Evolutionary conservation across 2,888 invertebrate species (phyloP), one percentile per base, ranked within the genome.

Genomic region (Dendrolimus pini): DNA sequence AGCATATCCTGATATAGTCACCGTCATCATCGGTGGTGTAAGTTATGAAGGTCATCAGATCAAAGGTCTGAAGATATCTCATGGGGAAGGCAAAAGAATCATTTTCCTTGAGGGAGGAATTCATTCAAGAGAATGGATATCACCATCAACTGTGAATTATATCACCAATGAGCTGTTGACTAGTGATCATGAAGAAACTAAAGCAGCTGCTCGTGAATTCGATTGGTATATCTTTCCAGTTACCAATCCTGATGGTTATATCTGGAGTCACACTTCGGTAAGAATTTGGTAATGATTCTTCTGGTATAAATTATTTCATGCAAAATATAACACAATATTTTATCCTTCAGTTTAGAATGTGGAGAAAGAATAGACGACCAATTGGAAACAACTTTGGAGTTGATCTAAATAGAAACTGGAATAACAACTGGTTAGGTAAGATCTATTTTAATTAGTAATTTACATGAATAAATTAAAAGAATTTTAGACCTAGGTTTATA

Each of bases 221-320:
- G 95, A 96, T 71, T 96, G 95, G 95, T 94, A 95, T 69, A 91
- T 96, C 53, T 92, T 96, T 63, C 95, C 96, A 0, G 93, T 94
- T 0, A 87, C 92, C 1, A 96, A 96, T 77, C 95, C 95, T 8
- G 95, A 96, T 83, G 95, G 95, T 9, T 95, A 94, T 71, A 91
- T 83, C 6, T 95, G 93, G 73, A 92, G 93, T 7, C 93, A 94
- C 68, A 91, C 91, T 1, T 77, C 75, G 60, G 94, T 95, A 83
- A 86, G 89, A 80, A 55, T 41, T 55, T 52, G 6, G 30, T 30
- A 30, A 53, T 30, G 12, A 13, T 55, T 41, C 12, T 9, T 47
- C 47, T 47, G 10, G 2, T 47, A 10, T 0, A 10, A 3, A 47
- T 47, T 47, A 47, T 47, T 30, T 30, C 6, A 30, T 30, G 30